These are phyloP conservation scores for Beris chalybata DNA, from an alignment of 2,888 invertebrate species.

Conservation along the genomic window DNA sequence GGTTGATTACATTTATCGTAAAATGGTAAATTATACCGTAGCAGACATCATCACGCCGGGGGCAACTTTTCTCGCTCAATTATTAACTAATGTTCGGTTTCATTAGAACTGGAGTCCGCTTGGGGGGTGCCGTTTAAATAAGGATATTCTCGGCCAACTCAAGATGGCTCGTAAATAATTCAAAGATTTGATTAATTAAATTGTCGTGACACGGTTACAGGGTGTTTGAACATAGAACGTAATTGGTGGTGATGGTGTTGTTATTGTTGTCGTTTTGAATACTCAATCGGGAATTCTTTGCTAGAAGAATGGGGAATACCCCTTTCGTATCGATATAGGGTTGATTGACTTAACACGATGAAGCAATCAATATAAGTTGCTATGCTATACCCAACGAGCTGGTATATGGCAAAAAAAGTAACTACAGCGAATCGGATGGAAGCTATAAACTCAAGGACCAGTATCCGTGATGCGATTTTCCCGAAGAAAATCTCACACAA, in stretches of 20 bases:
- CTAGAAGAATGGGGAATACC: constrained; percentile 10
- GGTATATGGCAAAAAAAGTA: neutral
- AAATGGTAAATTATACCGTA: constrained; percentile 23
- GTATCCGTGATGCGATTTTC: constrained; percentile 17
- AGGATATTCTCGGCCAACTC: constrained; percentile 11
- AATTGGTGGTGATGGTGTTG: constrained; percentile 29
- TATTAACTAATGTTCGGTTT: constrained; percentile 23
- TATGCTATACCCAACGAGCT: too few relatives aligned
- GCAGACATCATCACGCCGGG: constrained; percentile 6
- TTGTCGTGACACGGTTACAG: constrained; percentile 27
- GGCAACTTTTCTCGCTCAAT: constrained; percentile 23
- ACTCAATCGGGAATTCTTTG: constrained; percentile 28
- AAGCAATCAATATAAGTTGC: constrained; percentile 18
- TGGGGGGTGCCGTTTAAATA: neutral
- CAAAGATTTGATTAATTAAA: constrained; percentile 38
- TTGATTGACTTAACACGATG: constrained; percentile 13
- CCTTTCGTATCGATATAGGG: constrained; percentile 4
- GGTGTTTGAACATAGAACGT: constrained; percentile 34
- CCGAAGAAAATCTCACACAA: constrained; percentile 4
- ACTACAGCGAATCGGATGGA: constrained; percentile 15
- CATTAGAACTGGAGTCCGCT: neutral
- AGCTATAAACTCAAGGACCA: constrained; percentile 22
- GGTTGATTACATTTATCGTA: constrained; percentile 30
- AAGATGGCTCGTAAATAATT: constrained; percentile 35
- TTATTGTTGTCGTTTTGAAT: constrained; percentile 24